Percentiles rank a stretch among this genome's conserved stretches.
phyloP scores from a whole-genome alignment of 2,113 vertebrate species.

The Pseudolaguvia tuberculata region DNA sequence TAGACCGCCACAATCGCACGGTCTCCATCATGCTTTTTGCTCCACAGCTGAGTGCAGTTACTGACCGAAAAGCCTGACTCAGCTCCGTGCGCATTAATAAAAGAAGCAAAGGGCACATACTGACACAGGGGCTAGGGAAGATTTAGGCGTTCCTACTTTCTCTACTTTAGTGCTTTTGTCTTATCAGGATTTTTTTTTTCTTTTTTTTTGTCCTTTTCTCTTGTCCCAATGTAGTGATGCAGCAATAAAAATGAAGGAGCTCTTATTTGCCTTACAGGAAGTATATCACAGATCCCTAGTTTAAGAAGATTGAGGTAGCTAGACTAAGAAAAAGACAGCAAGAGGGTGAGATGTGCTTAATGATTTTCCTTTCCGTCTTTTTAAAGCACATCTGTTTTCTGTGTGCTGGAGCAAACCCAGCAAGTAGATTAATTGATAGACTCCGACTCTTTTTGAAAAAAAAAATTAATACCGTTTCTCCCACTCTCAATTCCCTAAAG shows the following conservation, averaged over 20 bases:
- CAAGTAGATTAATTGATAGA: slow-evolving; percentile 47
- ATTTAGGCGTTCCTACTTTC: slow-evolving; percentile 40
- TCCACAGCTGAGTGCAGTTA: slow-evolving; percentile 58
- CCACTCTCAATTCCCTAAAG: slow-evolving; percentile 43
- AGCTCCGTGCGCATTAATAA: slow-evolving; percentile 67
- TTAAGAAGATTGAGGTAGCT: slow-evolving; percentile 22
- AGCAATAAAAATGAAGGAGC: slow-evolving; percentile 38
- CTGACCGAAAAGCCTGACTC: slow-evolving; percentile 63
- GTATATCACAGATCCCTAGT: neutral
- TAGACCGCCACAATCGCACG: slow-evolving; percentile 62
- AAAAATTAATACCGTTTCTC: slow-evolving; percentile 23
- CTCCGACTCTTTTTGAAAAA: slow-evolving; percentile 26
- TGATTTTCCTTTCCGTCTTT: neutral
- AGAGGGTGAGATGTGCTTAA: slow-evolving; percentile 25
- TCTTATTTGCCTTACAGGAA: slow-evolving; percentile 5
- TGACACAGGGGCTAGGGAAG: slow-evolving; percentile 27
- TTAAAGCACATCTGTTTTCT: slow-evolving; percentile 26
- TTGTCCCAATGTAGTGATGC: slow-evolving; percentile 25
- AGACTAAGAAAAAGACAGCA: slow-evolving; percentile 40
- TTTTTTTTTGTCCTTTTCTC: slow-evolving; percentile 32
- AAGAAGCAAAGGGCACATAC: slow-evolving; percentile 61
- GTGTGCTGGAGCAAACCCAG: slow-evolving; percentile 20
- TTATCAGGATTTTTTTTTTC: slow-evolving; percentile 42
- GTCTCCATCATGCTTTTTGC: slow-evolving; percentile 56
- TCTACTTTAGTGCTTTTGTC: slow-evolving; percentile 29